A percentile compares a stretch with the other conserved stretches of the same genome.
Conservation (phyloP, 2,113 vertebrate species). For the Saimiri boliviensis region DNA sequence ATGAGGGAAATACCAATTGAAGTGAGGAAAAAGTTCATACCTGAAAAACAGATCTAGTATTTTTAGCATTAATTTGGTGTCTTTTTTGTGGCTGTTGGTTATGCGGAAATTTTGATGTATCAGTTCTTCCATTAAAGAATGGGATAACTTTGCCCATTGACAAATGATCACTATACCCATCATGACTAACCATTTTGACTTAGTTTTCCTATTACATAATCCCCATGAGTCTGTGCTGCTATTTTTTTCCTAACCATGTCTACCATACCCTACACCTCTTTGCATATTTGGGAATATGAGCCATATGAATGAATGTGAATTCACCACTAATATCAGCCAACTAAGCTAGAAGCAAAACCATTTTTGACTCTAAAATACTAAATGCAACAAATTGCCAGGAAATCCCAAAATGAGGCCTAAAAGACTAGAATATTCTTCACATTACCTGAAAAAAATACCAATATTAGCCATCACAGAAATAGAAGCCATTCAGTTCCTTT, state of each 20-base stretch:
- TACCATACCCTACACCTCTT: neutral
- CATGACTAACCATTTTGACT: neutral
- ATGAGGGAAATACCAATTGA: neutral
- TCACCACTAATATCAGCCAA: neutral
- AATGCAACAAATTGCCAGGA: neutral
- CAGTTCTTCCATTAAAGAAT: neutral
- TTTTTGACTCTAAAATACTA: neutral
- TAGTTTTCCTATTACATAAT: neutral
- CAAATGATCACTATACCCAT: neutral
- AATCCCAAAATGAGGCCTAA: neutral
- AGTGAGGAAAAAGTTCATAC: neutral
- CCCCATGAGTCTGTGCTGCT: neutral
- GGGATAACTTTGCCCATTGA: neutral
- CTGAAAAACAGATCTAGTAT: neutral
- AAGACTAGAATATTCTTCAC: neutral
- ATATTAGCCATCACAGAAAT: neutral
- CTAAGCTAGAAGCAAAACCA: neutral
- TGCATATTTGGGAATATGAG: neutral
- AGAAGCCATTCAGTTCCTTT: neutral
- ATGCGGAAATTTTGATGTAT: neutral
- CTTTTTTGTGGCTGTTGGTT: neutral
- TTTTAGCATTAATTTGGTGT: neutral
- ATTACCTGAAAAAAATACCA: constrained; percentile 20
- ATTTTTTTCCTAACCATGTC: neutral
- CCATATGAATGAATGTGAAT: neutral